Evolutionary conservation across 1,140 invertebrate species (phyloP), one percentile per base, ranked within the genome.

Genomic region (Conus ventricosus): DNA sequence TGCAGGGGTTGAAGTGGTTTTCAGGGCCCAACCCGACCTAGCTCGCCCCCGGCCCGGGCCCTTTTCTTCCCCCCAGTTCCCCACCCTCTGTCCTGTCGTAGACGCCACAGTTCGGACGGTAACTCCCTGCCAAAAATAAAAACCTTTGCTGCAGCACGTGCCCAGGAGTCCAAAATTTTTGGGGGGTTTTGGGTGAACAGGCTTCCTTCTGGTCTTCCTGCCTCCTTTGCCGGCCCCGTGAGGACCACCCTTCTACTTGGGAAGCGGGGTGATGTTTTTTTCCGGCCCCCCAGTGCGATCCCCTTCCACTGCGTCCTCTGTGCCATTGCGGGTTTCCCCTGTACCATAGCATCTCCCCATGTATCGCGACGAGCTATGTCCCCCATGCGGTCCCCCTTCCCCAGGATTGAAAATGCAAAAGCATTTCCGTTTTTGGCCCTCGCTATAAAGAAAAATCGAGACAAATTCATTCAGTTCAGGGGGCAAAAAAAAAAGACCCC

Each of bases 311-410:
- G 84, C 63, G 84, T 11, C 82, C 27, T 4, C 23, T 10, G 55
- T 84, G 25, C 54, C 82, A 55, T 63, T 84, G 25, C 55, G 57
- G 5, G 54, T 57, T 7, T 51, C 80, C 5, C 25, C 27, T 27
- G 11, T 3, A 20, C 60, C 27, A 54, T 71, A 7, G 63, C 27
- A 75, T 15, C 84, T 71, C 39, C 71, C 84, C 57, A 10, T 84
- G 67, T 54, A 6, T 75, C 67, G 51, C 85, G 71, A 25, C 85
- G 54, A 25, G n/a, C 85, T 76, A 87, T 55, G 75, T 87, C 8
- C 85, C 85, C 85, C 85, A 87, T 87, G 85, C 71, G 85, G 6
- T 87, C 85, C 4, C 85, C 85, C 71, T 87, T 87, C 25, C 25
- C 85, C 85, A 10, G 84, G 63, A 8, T 51, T 7, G 60, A 87